Evolutionary conservation across 2,797 vertebrate genomes (phyloP).

Genomic region (Acanthurus tractus): DNA sequence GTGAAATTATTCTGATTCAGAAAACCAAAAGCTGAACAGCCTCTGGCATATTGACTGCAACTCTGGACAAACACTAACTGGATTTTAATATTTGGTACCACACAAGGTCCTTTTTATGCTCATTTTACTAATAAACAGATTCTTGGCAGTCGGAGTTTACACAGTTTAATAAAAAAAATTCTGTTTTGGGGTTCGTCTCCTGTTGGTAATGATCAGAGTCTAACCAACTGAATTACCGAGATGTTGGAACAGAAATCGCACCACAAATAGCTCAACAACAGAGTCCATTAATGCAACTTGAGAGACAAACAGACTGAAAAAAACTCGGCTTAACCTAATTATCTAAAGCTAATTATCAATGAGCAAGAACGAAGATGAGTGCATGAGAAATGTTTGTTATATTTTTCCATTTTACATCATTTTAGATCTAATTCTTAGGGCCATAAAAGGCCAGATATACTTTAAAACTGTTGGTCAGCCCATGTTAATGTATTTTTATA

Average conservation of each 20-base stretch:
- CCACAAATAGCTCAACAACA: neutral
- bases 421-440: neutral
- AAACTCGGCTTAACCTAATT: slow-evolving; percentile 2
- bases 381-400: neutral
- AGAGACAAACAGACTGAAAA: slow-evolving; percentile 11
- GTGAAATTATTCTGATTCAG: slow-evolving; percentile 38
- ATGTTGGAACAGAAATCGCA: neutral
- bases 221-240: neutral
- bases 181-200: neutral
- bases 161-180: neutral
- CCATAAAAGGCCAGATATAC: too few species aligned
- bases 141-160: neutral
- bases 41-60: slow-evolving; percentile 14
- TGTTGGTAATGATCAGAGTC: neutral
- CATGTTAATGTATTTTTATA: neutral
- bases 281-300: neutral
- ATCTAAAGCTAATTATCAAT: slow-evolving; percentile 16
- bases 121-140: neutral
- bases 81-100: slow-evolving; percentile 25
- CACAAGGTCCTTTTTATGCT: neutral
- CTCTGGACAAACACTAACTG: slow-evolving; percentile 28
- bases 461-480: neutral
- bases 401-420: neutral
- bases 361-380: slow-evolving; percentile 1
- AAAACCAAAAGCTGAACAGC: slow-evolving; percentile 31